Evolutionary conservation across 2,888 invertebrate genomes (phyloP), one percentile per base, ranked within the genome.

Genomic region (Tenthredo livida): DNA sequence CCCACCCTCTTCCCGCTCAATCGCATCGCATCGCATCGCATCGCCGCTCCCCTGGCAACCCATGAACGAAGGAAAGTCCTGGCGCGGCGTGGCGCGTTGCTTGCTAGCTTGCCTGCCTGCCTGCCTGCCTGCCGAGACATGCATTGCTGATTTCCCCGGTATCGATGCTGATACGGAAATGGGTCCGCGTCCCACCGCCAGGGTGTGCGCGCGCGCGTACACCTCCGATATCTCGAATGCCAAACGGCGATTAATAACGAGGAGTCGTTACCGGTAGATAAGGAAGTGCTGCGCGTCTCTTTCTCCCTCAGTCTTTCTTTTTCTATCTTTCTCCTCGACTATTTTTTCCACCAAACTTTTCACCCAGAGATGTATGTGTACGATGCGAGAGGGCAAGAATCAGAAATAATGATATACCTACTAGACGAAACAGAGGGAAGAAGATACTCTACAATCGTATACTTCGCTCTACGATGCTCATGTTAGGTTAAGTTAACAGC

Each of bases 201-300:
- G 43, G 37, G 61, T 85, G 85, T 86, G 73, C 87, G 86, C 84
- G 50, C 86, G 77, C 85, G 84, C 85, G 84, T 73, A 65, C 65
- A 87, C 87, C 80, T 61, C 47, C 75, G 88, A 86, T 90, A 90
- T 90, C 90, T 89, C 87, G 87, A 89, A 87, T 86, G 86, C 87
- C 88, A 87, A 89, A 88, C 88, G 87, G 90, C 91, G 91, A 92
- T 92, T 92, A 92, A 92, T 92, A 92, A 92, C 91, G 91, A 91
- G 90, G 89, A 90, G 91, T 92, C 91, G 91, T 92, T 92, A 91
- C 90, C 86, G 85, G 84, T 84, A 90, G 92, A 92, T 91, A 92
- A 92, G 90, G 87, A 89, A 88, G 84, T 40, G 84, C 84, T 43
- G 58, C 84, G 73, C 84, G 73, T 25, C 43, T 73, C 84, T 84